phyloP scores from a whole-genome alignment of 2,797 vertebrate genomes.

The Coregonus sp. region DNA sequence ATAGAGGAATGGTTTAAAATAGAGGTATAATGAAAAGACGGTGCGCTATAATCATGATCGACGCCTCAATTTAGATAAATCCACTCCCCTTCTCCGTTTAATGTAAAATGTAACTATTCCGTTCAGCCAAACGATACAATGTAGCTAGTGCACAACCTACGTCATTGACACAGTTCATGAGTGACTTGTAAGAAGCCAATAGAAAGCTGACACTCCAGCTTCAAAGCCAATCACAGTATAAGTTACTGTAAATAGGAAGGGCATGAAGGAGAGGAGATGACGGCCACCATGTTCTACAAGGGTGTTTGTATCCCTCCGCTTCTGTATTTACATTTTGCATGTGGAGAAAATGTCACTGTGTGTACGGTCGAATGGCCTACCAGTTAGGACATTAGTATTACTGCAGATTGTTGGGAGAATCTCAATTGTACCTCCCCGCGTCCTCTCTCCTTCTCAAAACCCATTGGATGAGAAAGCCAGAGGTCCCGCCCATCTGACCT shows the following conservation, averaged over 20 bases:
- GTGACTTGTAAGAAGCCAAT: constrained; percentile 59
- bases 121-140: constrained; percentile 71
- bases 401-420: not conserved
- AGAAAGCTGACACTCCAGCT: constrained; percentile 26
- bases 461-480: too few relatives aligned
- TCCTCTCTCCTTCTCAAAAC: too few relatives aligned
- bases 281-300: constrained; percentile 78
- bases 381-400: not conserved
- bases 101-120: constrained; percentile 74
- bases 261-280: constrained; percentile 71
- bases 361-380: constrained; percentile 37
- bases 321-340: constrained; percentile 81
- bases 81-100: constrained; percentile 71
- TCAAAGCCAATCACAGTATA: constrained; percentile 52
- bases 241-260: constrained; percentile 33
- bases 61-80: constrained; percentile 60
- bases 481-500: too few relatives aligned
- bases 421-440: too few relatives aligned
- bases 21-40: constrained; percentile 31
- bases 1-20: constrained; percentile 30
- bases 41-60: constrained; percentile 36
- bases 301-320: constrained; percentile 77
- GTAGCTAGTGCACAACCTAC: constrained; percentile 64
- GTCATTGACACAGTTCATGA: constrained; percentile 68
- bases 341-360: constrained; percentile 75